A percentile compares a stretch with the other conserved stretches of the same genome.
These are phyloP conservation scores for Hemibagrus wyckioides DNA, from an alignment of 2,113 vertebrate genomes.

Conservation along the genomic window DNA sequence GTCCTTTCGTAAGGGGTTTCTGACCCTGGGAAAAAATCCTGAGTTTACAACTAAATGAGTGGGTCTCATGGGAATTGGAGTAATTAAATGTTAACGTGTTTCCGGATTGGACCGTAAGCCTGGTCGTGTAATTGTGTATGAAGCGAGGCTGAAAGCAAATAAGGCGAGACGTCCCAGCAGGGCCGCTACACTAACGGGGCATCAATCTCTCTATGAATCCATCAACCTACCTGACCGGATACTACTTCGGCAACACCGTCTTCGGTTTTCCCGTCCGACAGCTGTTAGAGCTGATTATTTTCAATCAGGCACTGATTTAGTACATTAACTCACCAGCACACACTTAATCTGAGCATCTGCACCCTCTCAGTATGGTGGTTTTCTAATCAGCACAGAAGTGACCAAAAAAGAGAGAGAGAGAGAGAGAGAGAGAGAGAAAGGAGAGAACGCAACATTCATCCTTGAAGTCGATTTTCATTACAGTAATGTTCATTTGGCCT, in stretches of 20 bases:
- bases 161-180: background rate
- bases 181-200: background rate
- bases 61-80: background rate
- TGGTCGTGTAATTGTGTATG: background rate
- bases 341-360: slow-evolving; percentile 1
- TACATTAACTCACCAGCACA: background rate
- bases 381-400: slow-evolving; percentile 21
- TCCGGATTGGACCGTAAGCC: background rate
- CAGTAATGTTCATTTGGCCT: slow-evolving; percentile 16
- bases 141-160: background rate
- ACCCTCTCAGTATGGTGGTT: background rate
- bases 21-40: background rate
- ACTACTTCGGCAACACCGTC: background rate
- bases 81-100: background rate
- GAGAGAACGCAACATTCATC: background rate
- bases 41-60: background rate
- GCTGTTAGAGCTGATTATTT: background rate
- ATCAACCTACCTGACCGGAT: background rate
- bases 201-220: background rate
- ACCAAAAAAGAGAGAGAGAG: background rate
- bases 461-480: slow-evolving; percentile 38
- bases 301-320: slow-evolving; percentile 29
- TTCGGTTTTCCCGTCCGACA: background rate
- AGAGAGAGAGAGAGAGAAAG: background rate
- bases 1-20: background rate